Conservation (phyloP, 2,888 invertebrate genomes). For the Troilus luridus region DNA sequence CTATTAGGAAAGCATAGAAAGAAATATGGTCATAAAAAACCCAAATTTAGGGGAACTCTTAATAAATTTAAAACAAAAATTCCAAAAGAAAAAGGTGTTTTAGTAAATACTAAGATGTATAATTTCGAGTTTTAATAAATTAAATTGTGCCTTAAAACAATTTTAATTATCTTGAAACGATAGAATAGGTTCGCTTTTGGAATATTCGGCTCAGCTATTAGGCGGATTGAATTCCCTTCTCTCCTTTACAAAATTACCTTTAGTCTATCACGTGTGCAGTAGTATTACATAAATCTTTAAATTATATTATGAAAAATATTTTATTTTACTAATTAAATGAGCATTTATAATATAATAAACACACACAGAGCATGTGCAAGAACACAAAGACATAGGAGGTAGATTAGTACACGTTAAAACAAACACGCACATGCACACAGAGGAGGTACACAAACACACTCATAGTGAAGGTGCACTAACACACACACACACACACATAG, state of each 20-base stretch:
- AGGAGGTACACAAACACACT: background rate
- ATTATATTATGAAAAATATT: background rate
- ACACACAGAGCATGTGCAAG: background rate
- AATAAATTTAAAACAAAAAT: no score
- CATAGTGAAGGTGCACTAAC: background rate
- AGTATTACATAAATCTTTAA: background rate
- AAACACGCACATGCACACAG: background rate
- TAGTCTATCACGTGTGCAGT: background rate
- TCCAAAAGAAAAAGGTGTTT: no score
- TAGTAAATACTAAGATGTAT: no score
- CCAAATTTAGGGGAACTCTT: no score
- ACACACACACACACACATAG: background rate
- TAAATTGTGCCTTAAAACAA: no score
- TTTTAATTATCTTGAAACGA: background rate
- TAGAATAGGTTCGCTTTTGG: background rate
- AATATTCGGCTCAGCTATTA: background rate
- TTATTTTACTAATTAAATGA: background rate
- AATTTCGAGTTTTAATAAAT: background rate
- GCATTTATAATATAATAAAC: background rate
- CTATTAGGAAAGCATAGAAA: no score
- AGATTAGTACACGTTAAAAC: no score
- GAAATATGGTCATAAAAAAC: no score
- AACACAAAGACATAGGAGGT: no score
- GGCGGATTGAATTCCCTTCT: background rate
- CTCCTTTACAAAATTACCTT: background rate